Base-by-base conservation (phyloP, 1,140 invertebrate genomes). In the Xylocopa sonorina region DNA sequence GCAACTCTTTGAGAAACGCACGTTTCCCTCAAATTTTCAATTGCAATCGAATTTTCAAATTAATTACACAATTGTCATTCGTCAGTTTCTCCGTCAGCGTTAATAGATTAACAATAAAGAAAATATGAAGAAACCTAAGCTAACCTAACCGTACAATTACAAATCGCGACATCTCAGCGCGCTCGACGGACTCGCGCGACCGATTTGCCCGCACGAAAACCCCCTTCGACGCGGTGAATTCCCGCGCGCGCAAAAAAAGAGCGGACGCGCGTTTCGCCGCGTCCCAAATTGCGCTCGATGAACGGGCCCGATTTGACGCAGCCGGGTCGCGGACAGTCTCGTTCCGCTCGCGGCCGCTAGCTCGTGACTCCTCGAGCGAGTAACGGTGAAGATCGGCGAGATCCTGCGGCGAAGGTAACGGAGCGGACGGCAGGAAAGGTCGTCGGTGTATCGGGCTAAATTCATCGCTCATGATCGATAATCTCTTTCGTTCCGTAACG, bases 321-420 rank as follows among this genome's bases (percentile, higher is more conserved):
- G 62, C 73, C 72, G 69, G 57, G 51, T 82, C 63, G 60, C 38
- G 71, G 46, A 51, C 32, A 50, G 41, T 32, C 76, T 38, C 58
- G 73, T 60, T 57, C 3, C 29, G 58, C 32, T 63, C 57, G n/a
- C 69, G 51, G 12, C 29, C 16, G 10, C 63, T 78, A 57, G 46
- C 29, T 51, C 67, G 69, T 48, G 62, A 57, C 76, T 75, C 58
- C 53, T 43, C 50, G 50, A 43, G 10, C 10, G 14, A 55, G 63
- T 85, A 85, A 85, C 79, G 79, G 69, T 78, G 69, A 68, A 24
- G 82, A 85, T 81, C 73, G 57, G 51, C 67, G 46, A 71, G 51
- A 84, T 82, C 78, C 79, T 64, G 74, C 53, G 58, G 21, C 69
- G 79, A 75, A 74, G 73, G 55, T 85, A 85, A 85, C 73, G 83